phyloP scores from a whole-genome alignment of 1,140 invertebrate species.

The Glomeris maerens region DNA sequence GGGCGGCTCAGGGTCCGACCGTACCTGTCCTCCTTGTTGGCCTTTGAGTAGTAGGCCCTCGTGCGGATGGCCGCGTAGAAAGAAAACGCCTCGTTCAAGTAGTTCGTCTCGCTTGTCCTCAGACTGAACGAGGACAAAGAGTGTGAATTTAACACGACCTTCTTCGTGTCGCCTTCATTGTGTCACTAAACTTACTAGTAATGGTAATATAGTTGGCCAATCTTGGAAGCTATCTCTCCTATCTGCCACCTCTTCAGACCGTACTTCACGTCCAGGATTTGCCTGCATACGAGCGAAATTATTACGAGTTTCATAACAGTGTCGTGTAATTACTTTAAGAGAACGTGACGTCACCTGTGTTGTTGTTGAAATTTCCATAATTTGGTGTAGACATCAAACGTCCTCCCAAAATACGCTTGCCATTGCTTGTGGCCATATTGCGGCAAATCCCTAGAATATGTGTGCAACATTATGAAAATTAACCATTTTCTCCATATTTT shows the following conservation, averaged over 20 bases:
- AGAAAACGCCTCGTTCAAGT: constrained; percentile 86
- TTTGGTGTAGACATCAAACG: constrained; percentile 96
- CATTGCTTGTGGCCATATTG: constrained; percentile 96
- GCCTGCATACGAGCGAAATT: constrained; percentile 33
- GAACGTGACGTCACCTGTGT: constrained; percentile 49
- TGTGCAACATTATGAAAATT: too few species aligned
- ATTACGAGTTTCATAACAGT: not conserved
- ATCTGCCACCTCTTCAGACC: constrained; percentile 96
- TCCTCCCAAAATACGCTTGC: constrained; percentile 93
- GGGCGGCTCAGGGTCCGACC: not conserved
- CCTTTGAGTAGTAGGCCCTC: constrained; percentile 84
- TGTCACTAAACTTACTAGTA: constrained; percentile 66
- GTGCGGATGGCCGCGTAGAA: constrained; percentile 92
- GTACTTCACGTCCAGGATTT: constrained; percentile 82
- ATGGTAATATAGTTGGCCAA: constrained; percentile 96
- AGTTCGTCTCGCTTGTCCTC: constrained; percentile 88
- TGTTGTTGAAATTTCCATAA: constrained; percentile 98
- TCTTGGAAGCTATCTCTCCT: constrained; percentile 96
- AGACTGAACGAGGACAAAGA: constrained; percentile 43
- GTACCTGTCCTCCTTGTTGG: constrained; percentile 77
- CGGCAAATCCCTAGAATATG: constrained; percentile 71
- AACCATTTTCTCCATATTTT: too few species aligned
- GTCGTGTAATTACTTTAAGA: not conserved
- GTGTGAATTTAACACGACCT: not conserved
- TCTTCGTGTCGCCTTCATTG: not conserved